Evolutionary conservation across 2,113 vertebrate species (phyloP).

Genomic region (Morone chrysops): DNA sequence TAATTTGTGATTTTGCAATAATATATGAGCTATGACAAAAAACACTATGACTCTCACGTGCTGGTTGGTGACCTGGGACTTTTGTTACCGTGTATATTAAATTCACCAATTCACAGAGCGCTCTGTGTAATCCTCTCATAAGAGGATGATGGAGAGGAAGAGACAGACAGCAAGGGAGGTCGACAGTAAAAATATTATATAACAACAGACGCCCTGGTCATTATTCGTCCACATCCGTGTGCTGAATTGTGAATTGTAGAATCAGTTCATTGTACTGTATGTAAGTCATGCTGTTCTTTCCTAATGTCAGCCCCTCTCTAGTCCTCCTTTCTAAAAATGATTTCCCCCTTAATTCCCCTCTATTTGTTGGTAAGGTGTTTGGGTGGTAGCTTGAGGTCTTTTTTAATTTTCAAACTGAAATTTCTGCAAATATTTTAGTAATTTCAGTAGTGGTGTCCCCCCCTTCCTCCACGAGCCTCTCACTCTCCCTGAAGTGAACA

Average conservation of each 20-base stretch:
- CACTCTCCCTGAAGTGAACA: constrained; percentile 83
- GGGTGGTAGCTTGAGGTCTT: not conserved
- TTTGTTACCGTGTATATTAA: constrained; percentile 71
- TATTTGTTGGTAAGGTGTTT: not conserved
- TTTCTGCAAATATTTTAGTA: constrained; percentile 13
- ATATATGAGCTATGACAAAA: not conserved
- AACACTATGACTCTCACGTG: constrained; percentile 7
- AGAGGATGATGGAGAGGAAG: constrained; percentile 76
- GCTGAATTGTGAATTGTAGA: constrained; percentile 39
- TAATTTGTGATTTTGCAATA: not conserved
- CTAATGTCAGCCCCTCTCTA: not conserved
- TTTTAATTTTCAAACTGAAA: not conserved
- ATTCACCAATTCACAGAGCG: constrained; percentile 73
- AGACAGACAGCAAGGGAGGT: constrained; percentile 41
- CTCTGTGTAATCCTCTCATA: constrained; percentile 79
- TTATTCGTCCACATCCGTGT: constrained; percentile 37
- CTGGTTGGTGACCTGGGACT: constrained; percentile 51
- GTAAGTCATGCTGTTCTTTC: not conserved
- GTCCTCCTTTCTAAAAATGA: not conserved
- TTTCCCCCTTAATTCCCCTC: not conserved
- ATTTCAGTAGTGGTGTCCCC: constrained; percentile 44
- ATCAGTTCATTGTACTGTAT: not conserved
- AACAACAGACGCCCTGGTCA: constrained; percentile 58
- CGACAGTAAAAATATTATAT: constrained; percentile 76
- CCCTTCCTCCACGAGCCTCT: constrained; percentile 46